phyloP scores from a whole-genome alignment of 2,888 invertebrate species.

The Pediacus dermestoides region DNA sequence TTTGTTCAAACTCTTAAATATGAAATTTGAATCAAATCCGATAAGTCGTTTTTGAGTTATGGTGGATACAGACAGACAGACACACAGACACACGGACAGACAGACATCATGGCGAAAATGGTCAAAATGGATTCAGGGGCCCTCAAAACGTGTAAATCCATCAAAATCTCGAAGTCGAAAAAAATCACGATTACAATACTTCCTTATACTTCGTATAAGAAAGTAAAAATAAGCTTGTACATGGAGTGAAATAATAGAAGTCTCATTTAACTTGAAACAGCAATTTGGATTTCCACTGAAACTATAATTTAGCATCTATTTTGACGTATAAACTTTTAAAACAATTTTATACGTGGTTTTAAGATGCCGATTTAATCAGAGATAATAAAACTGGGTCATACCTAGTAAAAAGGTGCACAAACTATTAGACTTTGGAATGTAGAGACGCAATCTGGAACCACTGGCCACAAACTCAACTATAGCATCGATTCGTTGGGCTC shows the following conservation, averaged over 20 bases:
- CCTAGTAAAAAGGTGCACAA: constrained; percentile 91
- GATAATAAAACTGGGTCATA: constrained; percentile 43
- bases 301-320: constrained; percentile 21
- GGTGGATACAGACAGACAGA: too few relatives aligned
- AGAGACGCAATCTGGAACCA: constrained; percentile 89
- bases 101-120: too few relatives aligned
- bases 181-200: too few relatives aligned
- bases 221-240: constrained; percentile 15
- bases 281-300: constrained; percentile 21
- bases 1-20: too few relatives aligned
- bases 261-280: constrained; percentile 4
- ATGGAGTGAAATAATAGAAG: constrained; percentile 22
- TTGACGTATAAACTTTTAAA: background rate
- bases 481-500: constrained; percentile 85
- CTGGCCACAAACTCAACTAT: constrained; percentile 96
- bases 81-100: too few relatives aligned
- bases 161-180: too few relatives aligned
- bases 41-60: too few relatives aligned
- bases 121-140: too few relatives aligned
- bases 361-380: background rate
- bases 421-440: constrained; percentile 91
- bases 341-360: constrained; percentile 2
- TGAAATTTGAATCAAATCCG: too few relatives aligned
- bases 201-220: too few relatives aligned
- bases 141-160: too few relatives aligned